These are phyloP conservation scores for Hemibagrus wyckioides DNA, from an alignment of 2,113 vertebrate species.

Conservation along the genomic window DNA sequence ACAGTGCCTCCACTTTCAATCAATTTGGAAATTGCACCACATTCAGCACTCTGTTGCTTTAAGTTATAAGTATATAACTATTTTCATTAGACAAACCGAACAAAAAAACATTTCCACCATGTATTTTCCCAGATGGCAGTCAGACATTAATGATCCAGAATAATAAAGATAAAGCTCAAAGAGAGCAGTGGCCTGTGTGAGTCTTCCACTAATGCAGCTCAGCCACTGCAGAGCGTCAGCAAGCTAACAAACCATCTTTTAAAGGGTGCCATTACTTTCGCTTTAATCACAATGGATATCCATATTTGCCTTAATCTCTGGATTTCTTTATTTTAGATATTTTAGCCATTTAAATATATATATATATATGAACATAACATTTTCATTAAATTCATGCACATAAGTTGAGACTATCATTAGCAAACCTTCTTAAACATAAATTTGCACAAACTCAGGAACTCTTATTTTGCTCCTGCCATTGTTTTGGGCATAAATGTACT, in stretches of 20 bases:
- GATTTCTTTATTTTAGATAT: too few relatives aligned
- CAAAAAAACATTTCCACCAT: background rate
- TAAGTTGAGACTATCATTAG: background rate
- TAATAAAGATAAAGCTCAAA: too few relatives aligned
- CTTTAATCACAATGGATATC: background rate
- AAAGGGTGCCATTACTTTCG: background rate
- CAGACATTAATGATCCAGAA: too few relatives aligned
- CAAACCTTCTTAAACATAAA: background rate
- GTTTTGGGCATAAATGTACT: background rate
- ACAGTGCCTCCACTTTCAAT: background rate
- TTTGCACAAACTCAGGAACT: background rate
- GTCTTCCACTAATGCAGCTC: background rate
- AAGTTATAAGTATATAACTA: background rate
- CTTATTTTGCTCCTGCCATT: background rate
- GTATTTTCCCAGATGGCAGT: too few relatives aligned
- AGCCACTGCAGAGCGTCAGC: background rate
- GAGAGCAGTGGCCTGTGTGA: background rate
- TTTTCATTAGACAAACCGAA: background rate
- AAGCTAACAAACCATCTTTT: background rate
- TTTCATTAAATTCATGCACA: background rate
- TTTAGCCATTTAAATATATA: background rate
- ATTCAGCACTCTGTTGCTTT: background rate
- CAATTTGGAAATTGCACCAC: background rate
- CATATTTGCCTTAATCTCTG: background rate
- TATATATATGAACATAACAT: background rate